phyloP scores from a whole-genome alignment of 2,888 invertebrate genomes.

The Drosophila limbata region DNA sequence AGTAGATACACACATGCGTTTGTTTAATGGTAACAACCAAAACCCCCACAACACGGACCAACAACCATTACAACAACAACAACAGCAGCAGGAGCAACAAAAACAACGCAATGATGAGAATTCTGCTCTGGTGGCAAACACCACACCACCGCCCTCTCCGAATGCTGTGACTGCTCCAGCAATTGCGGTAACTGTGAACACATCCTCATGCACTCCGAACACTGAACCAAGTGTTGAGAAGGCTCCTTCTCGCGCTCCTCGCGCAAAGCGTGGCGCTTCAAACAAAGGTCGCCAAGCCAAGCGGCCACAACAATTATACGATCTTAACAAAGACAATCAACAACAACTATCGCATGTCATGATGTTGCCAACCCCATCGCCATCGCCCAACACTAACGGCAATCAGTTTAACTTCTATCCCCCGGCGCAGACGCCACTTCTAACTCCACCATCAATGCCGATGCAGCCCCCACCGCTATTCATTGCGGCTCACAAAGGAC shows the following conservation, averaged over 20 bases:
- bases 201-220: background rate
- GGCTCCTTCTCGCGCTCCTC: background rate
- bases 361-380: constrained; percentile 63
- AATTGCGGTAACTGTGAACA: background rate
- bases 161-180: constrained; percentile 9
- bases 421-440: constrained; percentile 6
- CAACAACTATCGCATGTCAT: constrained; percentile 54
- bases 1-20: constrained; percentile 85
- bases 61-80: constrained; percentile 16
- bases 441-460: constrained; percentile 25
- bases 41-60: constrained; percentile 51
- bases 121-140: background rate
- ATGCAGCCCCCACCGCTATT: constrained; percentile 33
- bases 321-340: constrained; percentile 34
- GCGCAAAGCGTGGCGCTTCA: constrained; percentile 7
- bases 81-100: constrained; percentile 32
- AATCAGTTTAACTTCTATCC: constrained; percentile 59
- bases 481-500: constrained; percentile 16
- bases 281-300: constrained; percentile 35
- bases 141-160: constrained; percentile 47
- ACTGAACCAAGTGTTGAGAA: constrained; percentile 13
- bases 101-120: constrained; percentile 15
- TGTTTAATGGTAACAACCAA: constrained; percentile 23
- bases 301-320: constrained; percentile 52
- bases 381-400: constrained; percentile 54